Percentiles rank a stretch among this genome's conserved stretches.
phyloP scores from a whole-genome alignment of 2,113 vertebrate genomes.

The Nannobrachium achirus region DNA sequence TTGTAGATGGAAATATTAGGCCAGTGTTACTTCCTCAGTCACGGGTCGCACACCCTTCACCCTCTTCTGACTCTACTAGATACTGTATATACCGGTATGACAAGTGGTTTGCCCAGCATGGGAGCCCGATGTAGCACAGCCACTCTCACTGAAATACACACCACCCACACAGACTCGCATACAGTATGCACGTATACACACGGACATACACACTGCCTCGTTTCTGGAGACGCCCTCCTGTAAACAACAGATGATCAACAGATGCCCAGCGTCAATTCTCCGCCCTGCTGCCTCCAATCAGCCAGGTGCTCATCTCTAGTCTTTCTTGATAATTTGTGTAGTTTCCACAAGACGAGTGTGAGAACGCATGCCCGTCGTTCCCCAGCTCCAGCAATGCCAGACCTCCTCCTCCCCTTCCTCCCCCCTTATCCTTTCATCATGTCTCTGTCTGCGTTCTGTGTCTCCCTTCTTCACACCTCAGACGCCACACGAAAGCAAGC shows the following conservation, averaged over 20 bases:
- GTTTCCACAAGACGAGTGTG: too few relatives aligned
- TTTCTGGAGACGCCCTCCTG: background rate
- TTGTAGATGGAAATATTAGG: slow-evolving; percentile 13
- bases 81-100: too few relatives aligned
- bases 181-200: background rate
- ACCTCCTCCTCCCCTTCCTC: background rate
- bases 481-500: too few relatives aligned
- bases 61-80: background rate
- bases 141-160: background rate
- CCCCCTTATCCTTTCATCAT: background rate
- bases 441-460: too few relatives aligned
- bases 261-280: slow-evolving; percentile 18
- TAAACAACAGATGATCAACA: slow-evolving; percentile 12
- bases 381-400: too few relatives aligned
- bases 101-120: background rate
- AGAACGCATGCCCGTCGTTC: too few relatives aligned
- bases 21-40: slow-evolving; percentile 10
- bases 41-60: background rate
- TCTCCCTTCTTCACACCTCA: too few relatives aligned
- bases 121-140: background rate
- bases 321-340: background rate
- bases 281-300: background rate
- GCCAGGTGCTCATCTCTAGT: slow-evolving; percentile 14
- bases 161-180: background rate
- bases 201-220: background rate